These are phyloP conservation scores for Puma concolor DNA, from an alignment of 2,113 vertebrate genomes.

Conservation along the genomic window DNA sequence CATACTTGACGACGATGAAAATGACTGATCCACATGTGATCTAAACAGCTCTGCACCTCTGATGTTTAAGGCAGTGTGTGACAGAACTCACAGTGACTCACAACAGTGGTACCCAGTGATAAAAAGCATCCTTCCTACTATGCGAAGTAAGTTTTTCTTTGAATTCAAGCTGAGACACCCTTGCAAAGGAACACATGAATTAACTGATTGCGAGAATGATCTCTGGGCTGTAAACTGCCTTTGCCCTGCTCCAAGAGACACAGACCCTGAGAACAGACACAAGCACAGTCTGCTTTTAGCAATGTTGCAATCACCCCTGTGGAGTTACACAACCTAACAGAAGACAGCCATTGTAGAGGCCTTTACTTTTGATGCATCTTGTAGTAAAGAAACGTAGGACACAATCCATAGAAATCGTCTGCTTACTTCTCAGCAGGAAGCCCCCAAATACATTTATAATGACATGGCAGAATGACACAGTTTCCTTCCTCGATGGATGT, in stretches of 20 bases:
- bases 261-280: background rate
- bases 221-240: background rate
- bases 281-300: background rate
- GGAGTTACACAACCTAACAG: background rate
- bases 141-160: rapidly evolving
- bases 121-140: background rate
- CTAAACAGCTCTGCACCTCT: background rate
- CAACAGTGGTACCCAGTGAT: rapidly evolving
- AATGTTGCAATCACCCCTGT: rapidly evolving
- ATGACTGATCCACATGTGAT: rapidly evolving
- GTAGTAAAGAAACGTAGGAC: too few species aligned
- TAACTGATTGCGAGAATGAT: too few species aligned
- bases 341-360: too few species aligned
- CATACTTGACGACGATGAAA: background rate
- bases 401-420: rapidly evolving
- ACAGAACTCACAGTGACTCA: rapidly evolving
- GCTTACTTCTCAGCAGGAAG: background rate
- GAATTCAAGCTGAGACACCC: rapidly evolving
- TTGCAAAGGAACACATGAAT: background rate
- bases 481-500: rapidly evolving
- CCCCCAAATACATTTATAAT: background rate
- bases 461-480: rapidly evolving
- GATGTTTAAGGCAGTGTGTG: rapidly evolving
- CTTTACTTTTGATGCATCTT: background rate
- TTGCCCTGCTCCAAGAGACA: background rate